Base-by-base conservation (phyloP, 1,140 invertebrate genomes). In the Monomorium pharaonis region DNA sequence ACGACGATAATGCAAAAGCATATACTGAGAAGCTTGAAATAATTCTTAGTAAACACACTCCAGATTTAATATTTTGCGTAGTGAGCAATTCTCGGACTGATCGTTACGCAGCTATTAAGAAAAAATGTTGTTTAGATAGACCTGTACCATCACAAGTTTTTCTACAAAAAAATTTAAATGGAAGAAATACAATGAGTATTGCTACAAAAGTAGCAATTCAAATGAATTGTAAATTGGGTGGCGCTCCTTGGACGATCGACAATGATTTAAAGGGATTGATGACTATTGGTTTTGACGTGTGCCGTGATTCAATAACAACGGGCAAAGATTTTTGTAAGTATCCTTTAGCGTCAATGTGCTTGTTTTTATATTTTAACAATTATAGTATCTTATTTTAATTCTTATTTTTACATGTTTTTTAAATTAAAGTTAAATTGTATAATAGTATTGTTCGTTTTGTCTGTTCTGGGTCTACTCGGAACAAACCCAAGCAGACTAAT, bases 171-270 rank as follows among this genome's bases (percentile, higher is more conserved):
- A 96, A 95, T 76, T 95, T 98, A 62, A 92, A 96, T 0, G 93
- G 94, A 7, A 96, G 95, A 58, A 90, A 89, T 3, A 92, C 95
- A 0, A 96, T 97, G 96, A 97, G 97, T 3, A 97, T 99, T 56
- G 97, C 97, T 0, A 98, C 98, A 0, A 99, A 99, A 96, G 97
- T 99, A 3, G 97, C 96, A 0, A 97, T 98, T 69, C 97, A 98
- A 92, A 96, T 99, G 78, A 98, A 98, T 92, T 98, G 98, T 83
- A 99, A 99, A 95, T 94, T 99, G 1, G 98, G 98, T 27, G 98
- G 98, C 0, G 96, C 97, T 10, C 97, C 98, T 0, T 99, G 98
- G 98, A 95, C 95, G 0, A 95, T 98, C 9, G 91, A 96, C 0
- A 95, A 98, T 37, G 98, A 98, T 1, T 44, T 97, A 10, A 92